A percentile compares a stretch with the other conserved stretches of the same genome.
Evolutionary conservation across 35 echinoderm and acorn worm species (phyloP).

Genomic region (Stichopus chloronotus): DNA sequence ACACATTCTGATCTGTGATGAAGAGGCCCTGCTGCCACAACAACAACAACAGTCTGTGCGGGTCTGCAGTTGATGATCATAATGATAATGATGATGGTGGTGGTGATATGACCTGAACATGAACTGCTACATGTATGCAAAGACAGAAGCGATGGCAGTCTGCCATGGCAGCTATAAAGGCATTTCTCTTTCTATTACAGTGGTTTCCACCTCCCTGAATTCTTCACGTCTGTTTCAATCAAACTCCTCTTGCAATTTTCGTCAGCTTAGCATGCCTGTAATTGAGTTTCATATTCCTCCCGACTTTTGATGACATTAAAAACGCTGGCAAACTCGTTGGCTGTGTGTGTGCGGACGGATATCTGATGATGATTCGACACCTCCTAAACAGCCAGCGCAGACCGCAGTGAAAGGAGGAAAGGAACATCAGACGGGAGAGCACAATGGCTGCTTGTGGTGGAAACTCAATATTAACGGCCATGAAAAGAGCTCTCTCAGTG

Average conservation of each 20-base stretch:
- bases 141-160: background rate
- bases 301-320: conserved; percentile 29
- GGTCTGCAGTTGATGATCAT: too few relatives aligned
- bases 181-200: background rate
- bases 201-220: background rate
- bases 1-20: background rate
- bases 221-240: conserved; percentile 27
- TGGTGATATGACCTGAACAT: conserved; percentile 45
- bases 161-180: too few relatives aligned
- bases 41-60: too few relatives aligned
- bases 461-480: conserved; percentile 40
- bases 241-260: background rate
- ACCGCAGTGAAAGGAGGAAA: background rate
- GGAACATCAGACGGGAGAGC: background rate
- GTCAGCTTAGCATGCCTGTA: conserved; percentile 22
- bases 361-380: conserved; percentile 29
- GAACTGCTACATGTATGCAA: conserved; percentile 22
- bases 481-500: background rate
- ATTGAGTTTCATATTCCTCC: conserved; percentile 34
- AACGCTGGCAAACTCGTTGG: background rate
- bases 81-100: too few relatives aligned
- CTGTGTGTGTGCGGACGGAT: background rate
- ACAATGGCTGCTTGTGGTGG: conserved; percentile 19
- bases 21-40: background rate
- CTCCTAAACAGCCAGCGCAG: conserved; percentile 36